Percentiles rank a stretch among this genome's conserved stretches.
Evolutionary conservation across 2,888 invertebrate species (phyloP).

Genomic region (Lycaena phlaeas): DNA sequence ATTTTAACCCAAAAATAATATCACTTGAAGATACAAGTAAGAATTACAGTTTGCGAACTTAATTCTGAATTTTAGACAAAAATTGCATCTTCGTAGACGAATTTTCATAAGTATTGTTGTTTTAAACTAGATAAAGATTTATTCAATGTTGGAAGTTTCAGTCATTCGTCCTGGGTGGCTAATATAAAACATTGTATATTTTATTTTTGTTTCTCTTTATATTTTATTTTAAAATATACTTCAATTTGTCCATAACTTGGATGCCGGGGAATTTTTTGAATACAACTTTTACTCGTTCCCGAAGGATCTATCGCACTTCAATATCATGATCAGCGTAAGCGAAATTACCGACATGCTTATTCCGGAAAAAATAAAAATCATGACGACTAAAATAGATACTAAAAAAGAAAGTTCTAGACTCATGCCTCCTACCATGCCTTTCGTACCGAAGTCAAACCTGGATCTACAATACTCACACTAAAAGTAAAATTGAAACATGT

Average conservation of each 20-base stretch:
- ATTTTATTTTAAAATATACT: neutral
- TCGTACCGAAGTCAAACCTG: too few relatives aligned
- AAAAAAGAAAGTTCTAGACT: too few relatives aligned
- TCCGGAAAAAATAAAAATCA: too few relatives aligned
- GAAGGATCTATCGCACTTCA: too few relatives aligned
- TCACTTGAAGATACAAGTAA: slow-evolving; percentile 17
- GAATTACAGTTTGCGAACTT: slow-evolving; percentile 21
- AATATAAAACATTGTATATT: slow-evolving; percentile 7
- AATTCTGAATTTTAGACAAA: slow-evolving; percentile 21
- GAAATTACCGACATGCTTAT: too few relatives aligned
- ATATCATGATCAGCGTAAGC: too few relatives aligned
- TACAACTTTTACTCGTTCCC: too few relatives aligned
- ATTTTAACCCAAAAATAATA: slow-evolving; percentile 18
- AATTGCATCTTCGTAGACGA: slow-evolving; percentile 19
- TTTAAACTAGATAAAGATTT: slow-evolving; percentile 17
- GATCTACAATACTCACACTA: too few relatives aligned
- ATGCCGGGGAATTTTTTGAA: too few relatives aligned
- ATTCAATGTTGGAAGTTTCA: slow-evolving; percentile 12
- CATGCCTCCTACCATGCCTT: too few relatives aligned
- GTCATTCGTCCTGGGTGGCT: slow-evolving; percentile 4
- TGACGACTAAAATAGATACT: too few relatives aligned
- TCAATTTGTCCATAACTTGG: neutral
- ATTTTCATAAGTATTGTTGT: slow-evolving; percentile 21
- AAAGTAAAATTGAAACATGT: too few relatives aligned
- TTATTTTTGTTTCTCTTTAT: neutral